Conservation (phyloP, 2,888 invertebrate species). For the Cheilosia urbana region DNA sequence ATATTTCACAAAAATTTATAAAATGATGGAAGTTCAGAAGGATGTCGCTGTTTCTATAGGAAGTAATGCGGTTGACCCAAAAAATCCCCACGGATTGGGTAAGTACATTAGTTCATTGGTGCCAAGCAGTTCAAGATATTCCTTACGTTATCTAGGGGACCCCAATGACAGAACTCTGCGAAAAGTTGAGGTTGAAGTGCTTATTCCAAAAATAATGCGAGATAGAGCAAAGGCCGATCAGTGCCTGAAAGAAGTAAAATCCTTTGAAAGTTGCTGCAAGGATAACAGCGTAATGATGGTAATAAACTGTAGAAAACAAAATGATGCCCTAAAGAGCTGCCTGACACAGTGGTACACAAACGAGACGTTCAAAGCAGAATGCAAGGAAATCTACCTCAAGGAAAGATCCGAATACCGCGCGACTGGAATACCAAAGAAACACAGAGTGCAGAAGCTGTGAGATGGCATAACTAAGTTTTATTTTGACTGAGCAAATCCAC, state of each 20-base stretch:
- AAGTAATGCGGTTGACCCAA: slow-evolving; percentile 75
- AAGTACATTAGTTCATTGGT: neutral
- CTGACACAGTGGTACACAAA: slow-evolving; percentile 90
- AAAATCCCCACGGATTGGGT: slow-evolving; percentile 82
- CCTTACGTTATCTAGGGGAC: slow-evolving; percentile 78
- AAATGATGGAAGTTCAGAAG: slow-evolving; percentile 50
- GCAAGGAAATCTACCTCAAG: slow-evolving; percentile 91
- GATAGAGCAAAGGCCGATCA: slow-evolving; percentile 91
- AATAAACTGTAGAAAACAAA: slow-evolving; percentile 90
- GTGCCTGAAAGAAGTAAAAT: slow-evolving; percentile 89
- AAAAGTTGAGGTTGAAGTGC: slow-evolving; percentile 93
- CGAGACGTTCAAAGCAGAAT: slow-evolving; percentile 89
- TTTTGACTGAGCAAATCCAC: slow-evolving; percentile 80
- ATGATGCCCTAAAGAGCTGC: slow-evolving; percentile 88
- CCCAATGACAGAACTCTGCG: slow-evolving; percentile 89
- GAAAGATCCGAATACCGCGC: slow-evolving; percentile 92
- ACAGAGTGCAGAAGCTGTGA: slow-evolving; percentile 83
- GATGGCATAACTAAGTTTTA: slow-evolving; percentile 49
- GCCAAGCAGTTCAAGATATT: neutral
- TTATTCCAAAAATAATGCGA: slow-evolving; percentile 95
- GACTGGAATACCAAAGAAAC: slow-evolving; percentile 89
- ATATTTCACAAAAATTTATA: slow-evolving; percentile 18
- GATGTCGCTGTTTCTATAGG: slow-evolving; percentile 21
- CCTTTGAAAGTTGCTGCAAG: slow-evolving; percentile 90
- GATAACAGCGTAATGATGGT: slow-evolving; percentile 88